Conservation (phyloP, 2,888 invertebrate species). For the Stratiomys singularior region DNA sequence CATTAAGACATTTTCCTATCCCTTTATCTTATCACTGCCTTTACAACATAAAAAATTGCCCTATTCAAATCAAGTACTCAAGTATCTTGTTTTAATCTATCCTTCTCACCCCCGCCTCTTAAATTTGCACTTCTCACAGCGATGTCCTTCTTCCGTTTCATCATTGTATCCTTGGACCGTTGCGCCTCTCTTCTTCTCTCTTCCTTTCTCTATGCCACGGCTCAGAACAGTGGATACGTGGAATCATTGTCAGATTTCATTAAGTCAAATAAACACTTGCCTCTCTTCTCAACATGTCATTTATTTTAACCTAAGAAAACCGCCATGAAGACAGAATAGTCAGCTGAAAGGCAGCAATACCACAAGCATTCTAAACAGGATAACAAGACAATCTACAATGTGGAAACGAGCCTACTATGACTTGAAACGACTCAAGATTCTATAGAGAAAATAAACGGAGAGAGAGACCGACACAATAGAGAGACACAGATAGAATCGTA, state of each 20-base stretch:
- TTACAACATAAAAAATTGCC: slow-evolving; percentile 6
- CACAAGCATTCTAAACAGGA: slow-evolving; percentile 38
- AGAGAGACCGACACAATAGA: too few species aligned
- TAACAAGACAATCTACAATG: slow-evolving; percentile 31
- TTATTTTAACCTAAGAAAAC: slow-evolving; percentile 37
- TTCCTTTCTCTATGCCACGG: too few species aligned
- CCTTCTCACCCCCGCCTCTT: background rate
- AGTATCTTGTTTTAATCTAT: background rate
- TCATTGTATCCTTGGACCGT: too few species aligned
- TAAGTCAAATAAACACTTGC: slow-evolving; percentile 46
- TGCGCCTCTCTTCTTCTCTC: too few species aligned
- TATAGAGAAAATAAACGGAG: too few species aligned
- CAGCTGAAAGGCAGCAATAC: slow-evolving; percentile 33
- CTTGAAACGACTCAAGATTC: too few species aligned
- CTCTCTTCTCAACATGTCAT: slow-evolving; percentile 44
- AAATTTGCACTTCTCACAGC: background rate
- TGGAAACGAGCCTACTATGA: background rate
- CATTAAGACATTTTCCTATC: too few species aligned
- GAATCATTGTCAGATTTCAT: slow-evolving; percentile 36
- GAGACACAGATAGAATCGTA: too few species aligned
- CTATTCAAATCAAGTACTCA: slow-evolving; percentile 25
- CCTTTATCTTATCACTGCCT: too few species aligned
- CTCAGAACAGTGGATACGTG: background rate
- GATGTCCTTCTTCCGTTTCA: background rate
- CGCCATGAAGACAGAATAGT: slow-evolving; percentile 6